phyloP scores from a whole-genome alignment of 1,140 invertebrate genomes.

The Diuraphis noxia region DNA sequence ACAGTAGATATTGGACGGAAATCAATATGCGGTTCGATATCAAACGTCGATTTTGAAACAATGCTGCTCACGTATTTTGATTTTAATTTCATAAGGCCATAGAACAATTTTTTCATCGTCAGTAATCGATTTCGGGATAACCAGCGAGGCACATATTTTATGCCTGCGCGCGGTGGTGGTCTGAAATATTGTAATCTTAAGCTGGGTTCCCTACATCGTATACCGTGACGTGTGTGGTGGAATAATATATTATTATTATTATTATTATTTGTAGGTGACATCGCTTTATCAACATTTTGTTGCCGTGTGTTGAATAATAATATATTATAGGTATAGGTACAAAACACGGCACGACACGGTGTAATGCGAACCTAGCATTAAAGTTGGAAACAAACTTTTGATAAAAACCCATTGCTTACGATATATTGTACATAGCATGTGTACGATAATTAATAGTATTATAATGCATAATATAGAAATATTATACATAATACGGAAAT shows the following conservation, averaged over 20 bases:
- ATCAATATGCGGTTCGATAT: neutral
- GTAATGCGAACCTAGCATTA: neutral
- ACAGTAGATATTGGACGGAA: neutral
- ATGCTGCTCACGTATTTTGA: neutral
- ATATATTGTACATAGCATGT: too few species aligned
- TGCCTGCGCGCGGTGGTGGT: neutral
- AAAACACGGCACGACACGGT: neutral
- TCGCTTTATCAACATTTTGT: neutral
- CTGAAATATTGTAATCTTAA: neutral
- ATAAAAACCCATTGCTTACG: neutral
- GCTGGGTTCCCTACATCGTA: neutral
- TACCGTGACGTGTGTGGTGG: neutral
- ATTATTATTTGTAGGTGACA: neutral
- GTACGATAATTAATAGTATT: too few species aligned
- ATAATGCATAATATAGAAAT: too few species aligned
- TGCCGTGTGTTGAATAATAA: neutral
- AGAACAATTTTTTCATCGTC: neutral
- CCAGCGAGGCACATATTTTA: neutral
- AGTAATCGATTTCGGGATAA: neutral
- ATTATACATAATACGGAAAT: too few species aligned
- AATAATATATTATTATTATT: neutral
- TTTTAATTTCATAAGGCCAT: neutral
- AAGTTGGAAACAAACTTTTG: neutral
- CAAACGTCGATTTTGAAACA: neutral
- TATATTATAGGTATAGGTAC: neutral